Evolutionary conservation across 2,113 vertebrate genomes (phyloP).

Genomic region (Phocoena phocoena): DNA sequence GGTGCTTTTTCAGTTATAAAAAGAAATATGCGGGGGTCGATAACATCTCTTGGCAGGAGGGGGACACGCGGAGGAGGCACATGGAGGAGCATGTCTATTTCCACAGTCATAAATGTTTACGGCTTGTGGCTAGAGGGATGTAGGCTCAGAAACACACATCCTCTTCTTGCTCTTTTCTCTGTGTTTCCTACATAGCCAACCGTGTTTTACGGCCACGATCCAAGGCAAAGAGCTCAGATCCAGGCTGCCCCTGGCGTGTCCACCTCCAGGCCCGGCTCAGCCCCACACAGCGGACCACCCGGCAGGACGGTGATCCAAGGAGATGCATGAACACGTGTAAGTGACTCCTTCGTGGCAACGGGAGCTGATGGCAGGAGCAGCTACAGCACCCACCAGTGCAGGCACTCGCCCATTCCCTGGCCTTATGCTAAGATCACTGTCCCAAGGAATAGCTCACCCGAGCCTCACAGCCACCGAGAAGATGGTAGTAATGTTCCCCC

Average conservation of each 20-base stretch:
- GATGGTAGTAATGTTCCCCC: fast-evolving
- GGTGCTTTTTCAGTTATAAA: background rate
- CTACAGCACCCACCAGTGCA: fast-evolving
- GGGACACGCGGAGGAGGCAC: fast-evolving
- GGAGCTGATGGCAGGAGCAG: fast-evolving
- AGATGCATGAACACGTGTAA: fast-evolving
- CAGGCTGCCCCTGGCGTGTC: fast-evolving
- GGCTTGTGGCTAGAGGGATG: fast-evolving
- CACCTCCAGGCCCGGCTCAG: fast-evolving
- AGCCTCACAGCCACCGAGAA: fast-evolving
- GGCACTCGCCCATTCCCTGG: fast-evolving
- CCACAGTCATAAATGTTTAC: fast-evolving
- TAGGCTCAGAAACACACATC: background rate
- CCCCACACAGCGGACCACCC: fast-evolving
- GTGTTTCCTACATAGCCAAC: fast-evolving
- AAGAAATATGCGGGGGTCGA: fast-evolving
- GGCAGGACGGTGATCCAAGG: fast-evolving
- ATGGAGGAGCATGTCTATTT: fast-evolving
- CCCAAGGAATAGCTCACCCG: fast-evolving
- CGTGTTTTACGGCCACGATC: fast-evolving
- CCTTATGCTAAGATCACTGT: fast-evolving
- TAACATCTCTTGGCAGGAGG: fast-evolving
- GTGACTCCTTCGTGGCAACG: fast-evolving
- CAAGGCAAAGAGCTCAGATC: background rate
- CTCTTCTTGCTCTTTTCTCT: fast-evolving